Conservation (phyloP, 2,888 invertebrate genomes). For the Athalia circularis region DNA sequence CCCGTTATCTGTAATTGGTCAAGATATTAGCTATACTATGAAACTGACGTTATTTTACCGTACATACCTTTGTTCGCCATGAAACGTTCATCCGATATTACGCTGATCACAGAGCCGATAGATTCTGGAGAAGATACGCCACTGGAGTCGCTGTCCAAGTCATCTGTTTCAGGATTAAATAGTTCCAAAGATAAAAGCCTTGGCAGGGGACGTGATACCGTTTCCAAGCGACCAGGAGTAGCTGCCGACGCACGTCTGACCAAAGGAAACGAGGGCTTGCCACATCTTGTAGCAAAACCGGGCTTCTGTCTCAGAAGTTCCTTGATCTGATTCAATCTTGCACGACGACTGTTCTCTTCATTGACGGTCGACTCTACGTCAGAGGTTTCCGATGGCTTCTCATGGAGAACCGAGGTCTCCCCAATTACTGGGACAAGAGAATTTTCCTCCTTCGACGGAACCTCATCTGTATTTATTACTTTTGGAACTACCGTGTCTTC, state of each 20-base stretch:
- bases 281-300: conserved; percentile 78
- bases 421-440: conserved; percentile 26
- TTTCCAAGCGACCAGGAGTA: conserved; percentile 77
- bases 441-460: conserved; percentile 7
- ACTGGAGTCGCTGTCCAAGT: conserved; percentile 92
- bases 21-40: not conserved
- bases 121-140: conserved; percentile 92
- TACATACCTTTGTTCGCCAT: conserved; percentile 57
- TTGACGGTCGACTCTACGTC: conserved; percentile 73
- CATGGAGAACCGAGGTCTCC: conserved; percentile 47
- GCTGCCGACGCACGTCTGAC: conserved; percentile 81
- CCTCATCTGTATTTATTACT: conserved; percentile 12
- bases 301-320: conserved; percentile 83
- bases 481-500: conserved; percentile 2
- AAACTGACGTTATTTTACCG: not conserved
- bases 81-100: conserved; percentile 80
- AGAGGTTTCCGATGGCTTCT: conserved; percentile 49
- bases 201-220: conserved; percentile 82
- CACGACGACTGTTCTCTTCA: conserved; percentile 78
- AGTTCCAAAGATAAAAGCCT: conserved; percentile 87
- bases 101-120: conserved; percentile 89
- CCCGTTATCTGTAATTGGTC: conserved; percentile 1
- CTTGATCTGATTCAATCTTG: conserved; percentile 82
- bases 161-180: conserved; percentile 93
- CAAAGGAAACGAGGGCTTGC: conserved; percentile 80